A percentile compares a stretch with the other conserved stretches of the same genome.
phyloP scores from a whole-genome alignment of 2,113 vertebrate genomes.

The Tursiops truncatus region DNA sequence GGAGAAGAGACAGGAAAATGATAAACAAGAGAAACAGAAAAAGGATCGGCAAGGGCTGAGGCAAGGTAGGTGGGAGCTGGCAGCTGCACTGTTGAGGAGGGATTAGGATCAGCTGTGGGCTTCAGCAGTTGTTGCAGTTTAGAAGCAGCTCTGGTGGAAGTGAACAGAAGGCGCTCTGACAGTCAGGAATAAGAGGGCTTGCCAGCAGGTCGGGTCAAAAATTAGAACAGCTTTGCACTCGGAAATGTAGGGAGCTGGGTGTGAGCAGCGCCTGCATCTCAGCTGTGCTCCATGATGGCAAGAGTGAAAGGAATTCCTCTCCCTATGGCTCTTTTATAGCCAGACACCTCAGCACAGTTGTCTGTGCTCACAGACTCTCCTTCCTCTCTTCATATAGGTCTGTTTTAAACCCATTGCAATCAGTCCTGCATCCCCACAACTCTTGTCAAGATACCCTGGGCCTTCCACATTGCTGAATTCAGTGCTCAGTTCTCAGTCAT shows the following conservation, averaged over 20 bases:
- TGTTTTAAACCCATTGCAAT: background rate
- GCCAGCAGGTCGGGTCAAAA: background rate
- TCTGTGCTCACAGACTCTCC: background rate
- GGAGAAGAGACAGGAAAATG: background rate
- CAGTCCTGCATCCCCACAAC: background rate
- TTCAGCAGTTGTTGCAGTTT: background rate
- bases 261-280: background rate
- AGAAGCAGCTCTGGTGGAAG: background rate
- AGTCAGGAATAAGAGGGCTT: background rate
- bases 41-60: background rate
- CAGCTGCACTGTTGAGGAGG: background rate
- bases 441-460: background rate
- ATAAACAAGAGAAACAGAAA: background rate
- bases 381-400: background rate
- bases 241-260: background rate
- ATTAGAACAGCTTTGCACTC: slow-evolving; percentile 25
- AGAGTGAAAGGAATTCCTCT: background rate
- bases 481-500: background rate
- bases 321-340: background rate
- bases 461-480: background rate
- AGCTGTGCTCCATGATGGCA: background rate
- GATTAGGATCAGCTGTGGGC: background rate
- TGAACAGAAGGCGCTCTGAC: background rate
- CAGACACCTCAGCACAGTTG: background rate
- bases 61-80: background rate